Conservation (phyloP, 2,888 invertebrate genomes). For the Tetropium fuscum region DNA sequence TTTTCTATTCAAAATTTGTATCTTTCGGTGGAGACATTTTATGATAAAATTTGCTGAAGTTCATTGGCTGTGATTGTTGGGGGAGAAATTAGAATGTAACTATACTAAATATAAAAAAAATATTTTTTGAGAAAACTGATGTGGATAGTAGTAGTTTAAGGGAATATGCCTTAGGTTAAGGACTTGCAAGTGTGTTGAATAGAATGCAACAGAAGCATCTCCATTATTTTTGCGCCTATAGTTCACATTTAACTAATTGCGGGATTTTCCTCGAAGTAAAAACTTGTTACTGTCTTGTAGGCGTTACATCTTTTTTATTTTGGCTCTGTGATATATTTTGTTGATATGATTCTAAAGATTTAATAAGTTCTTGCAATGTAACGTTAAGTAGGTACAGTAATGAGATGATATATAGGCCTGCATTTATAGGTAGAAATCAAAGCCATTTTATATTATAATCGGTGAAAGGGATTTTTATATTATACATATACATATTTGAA, state of each 20-base stretch:
- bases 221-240: constrained; percentile 23
- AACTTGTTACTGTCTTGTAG: constrained; percentile 40
- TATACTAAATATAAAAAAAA: neutral
- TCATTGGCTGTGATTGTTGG: constrained; percentile 24
- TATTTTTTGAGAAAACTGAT: constrained; percentile 3
- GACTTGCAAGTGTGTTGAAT: neutral
- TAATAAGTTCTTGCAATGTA: constrained; percentile 47
- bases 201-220: neutral
- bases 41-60: neutral
- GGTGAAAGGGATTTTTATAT: constrained; percentile 57
- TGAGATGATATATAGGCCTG: constrained; percentile 25
- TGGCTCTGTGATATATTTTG: constrained; percentile 62
- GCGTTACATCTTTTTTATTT: constrained; percentile 50
- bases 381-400: constrained; percentile 44
- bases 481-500: constrained; percentile 44
- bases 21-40: neutral
- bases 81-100: neutral
- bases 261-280: constrained; percentile 21
- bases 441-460: constrained; percentile 54
- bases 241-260: constrained; percentile 13
- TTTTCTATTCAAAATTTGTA: too few species aligned
- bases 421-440: constrained; percentile 43
- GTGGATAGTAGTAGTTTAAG: neutral
- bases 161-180: constrained; percentile 8
- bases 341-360: constrained; percentile 53